Evolutionary conservation across 1,140 invertebrate species (phyloP).

Genomic region (Aphis craccivora): DNA sequence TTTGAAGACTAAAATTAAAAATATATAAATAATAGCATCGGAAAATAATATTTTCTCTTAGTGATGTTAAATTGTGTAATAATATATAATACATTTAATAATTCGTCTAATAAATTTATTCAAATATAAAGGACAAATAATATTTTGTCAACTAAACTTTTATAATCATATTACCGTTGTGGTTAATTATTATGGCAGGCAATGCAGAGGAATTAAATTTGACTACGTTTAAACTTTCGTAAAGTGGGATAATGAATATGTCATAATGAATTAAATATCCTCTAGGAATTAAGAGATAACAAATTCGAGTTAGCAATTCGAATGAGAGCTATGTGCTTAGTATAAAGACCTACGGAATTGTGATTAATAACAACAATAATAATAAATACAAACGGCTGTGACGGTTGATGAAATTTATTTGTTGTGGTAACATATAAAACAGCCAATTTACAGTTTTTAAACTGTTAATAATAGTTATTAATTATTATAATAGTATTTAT

Average conservation of each 20-base stretch:
- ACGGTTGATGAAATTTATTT: neutral
- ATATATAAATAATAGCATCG: neutral
- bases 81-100: neutral
- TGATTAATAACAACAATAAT: neutral
- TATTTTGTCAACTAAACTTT: neutral
- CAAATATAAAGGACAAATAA: neutral
- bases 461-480: too few species aligned
- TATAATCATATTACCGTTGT: neutral
- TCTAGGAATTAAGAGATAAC: conserved; percentile 11
- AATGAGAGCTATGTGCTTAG: neutral
- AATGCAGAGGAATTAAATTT: neutral
- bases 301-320: neutral
- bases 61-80: too few species aligned
- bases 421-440: neutral
- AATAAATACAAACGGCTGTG: accelerated
- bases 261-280: conserved; percentile 36
- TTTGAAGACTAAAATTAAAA: neutral
- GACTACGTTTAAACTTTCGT: conserved; percentile 4
- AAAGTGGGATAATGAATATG: conserved; percentile 14
- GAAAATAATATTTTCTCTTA: too few species aligned
- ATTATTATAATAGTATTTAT: neutral
- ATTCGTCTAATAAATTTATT: neutral
- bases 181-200: neutral
- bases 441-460: too few species aligned
- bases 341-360: neutral